Evolutionary conservation across 64 coral and sea anemone species (phyloP), one percentile per base, ranked within the genome.

Genomic region (Orbicella faveolata): DNA sequence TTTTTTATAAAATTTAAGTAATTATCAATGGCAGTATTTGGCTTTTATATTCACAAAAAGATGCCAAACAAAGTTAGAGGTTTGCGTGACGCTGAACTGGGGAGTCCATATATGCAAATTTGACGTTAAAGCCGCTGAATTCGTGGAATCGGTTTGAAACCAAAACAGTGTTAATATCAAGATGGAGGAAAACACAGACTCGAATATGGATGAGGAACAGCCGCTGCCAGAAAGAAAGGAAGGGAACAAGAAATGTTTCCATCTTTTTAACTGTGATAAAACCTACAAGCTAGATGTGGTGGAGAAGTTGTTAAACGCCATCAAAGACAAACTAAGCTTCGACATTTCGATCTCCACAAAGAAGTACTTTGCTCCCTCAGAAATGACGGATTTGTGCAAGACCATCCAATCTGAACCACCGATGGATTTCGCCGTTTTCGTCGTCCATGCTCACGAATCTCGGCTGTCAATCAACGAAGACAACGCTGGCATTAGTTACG

Each of bases 381-480:
- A 61, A 18, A 94, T 94, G 92, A n/a, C 73, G 18, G 73, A 89
- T 62, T 78, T 83, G 36, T 79, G 72, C 6, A 35, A 89, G 57
- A 52, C 77, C 0, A 37, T 54, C 7, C 30, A 74, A 73, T 19
- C 18, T 0, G 16, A 6, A 67, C 64, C 17, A 67, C 18, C 4
- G 0, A 67, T 67, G 64, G 87, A 89, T 70, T 85, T 66, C 12
- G 92, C 92, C 15, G 87, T 94, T 66, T 94, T 94, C 85, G 92
- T 89, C 53, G 92, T 94, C 33, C 87, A 94, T 85, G 92, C 87
- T 33, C 73, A 94, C n/a, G 92, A 94, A 64, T 94, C 87, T 11
- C 52, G 87, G 14, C 62, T 94, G 1, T 94, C 87, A 36, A 21
- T 94, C 1, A 94, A 94, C 74, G 87, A 89, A 67, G 54, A 76